Percentiles rank a stretch among this genome's conserved stretches.
Conservation (phyloP, 2,888 invertebrate species). For the Blomia tropicalis region DNA sequence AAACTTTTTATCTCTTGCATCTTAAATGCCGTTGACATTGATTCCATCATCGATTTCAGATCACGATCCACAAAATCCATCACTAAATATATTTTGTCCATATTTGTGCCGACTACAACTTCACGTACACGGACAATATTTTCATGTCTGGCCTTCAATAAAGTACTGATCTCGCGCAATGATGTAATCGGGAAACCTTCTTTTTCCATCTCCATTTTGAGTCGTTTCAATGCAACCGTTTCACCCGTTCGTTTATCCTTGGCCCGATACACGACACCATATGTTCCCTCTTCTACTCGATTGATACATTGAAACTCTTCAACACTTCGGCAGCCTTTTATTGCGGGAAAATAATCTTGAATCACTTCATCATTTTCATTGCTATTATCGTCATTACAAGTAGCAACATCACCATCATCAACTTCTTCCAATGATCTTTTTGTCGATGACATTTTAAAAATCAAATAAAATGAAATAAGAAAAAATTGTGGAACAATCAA, state of each 20-base stretch:
- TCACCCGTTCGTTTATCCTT: slow-evolving; percentile 82
- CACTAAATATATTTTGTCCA: slow-evolving; percentile 75
- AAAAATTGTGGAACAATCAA: no score
- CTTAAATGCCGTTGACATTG: slow-evolving; percentile 56
- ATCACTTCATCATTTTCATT: slow-evolving; percentile 35
- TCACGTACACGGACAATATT: slow-evolving; percentile 92
- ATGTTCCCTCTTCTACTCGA: slow-evolving; percentile 95
- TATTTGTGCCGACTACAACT: slow-evolving; percentile 96
- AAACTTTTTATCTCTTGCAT: slow-evolving; percentile 78
- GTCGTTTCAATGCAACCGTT: slow-evolving; percentile 87
- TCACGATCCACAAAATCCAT: slow-evolving; percentile 99
- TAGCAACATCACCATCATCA: slow-evolving; percentile 3
- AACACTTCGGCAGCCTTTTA: slow-evolving; percentile 86
- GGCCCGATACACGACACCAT: slow-evolving; percentile 93
- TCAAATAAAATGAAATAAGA: slow-evolving; percentile 35
- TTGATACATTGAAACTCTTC: slow-evolving; percentile 97
- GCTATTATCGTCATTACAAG: neutral
- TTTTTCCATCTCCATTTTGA: slow-evolving; percentile 99
- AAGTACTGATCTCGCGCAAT: slow-evolving; percentile 87
- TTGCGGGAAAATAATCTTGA: slow-evolving; percentile 67
- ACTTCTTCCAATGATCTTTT: no score
- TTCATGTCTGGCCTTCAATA: slow-evolving; percentile 83
- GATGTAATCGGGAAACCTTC: slow-evolving; percentile 99
- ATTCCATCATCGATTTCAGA: slow-evolving; percentile 91
- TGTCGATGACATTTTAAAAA: neutral